Evolutionary conservation across 1,140 invertebrate genomes (phyloP).

Genomic region (Lanistes nyassanus): DNA sequence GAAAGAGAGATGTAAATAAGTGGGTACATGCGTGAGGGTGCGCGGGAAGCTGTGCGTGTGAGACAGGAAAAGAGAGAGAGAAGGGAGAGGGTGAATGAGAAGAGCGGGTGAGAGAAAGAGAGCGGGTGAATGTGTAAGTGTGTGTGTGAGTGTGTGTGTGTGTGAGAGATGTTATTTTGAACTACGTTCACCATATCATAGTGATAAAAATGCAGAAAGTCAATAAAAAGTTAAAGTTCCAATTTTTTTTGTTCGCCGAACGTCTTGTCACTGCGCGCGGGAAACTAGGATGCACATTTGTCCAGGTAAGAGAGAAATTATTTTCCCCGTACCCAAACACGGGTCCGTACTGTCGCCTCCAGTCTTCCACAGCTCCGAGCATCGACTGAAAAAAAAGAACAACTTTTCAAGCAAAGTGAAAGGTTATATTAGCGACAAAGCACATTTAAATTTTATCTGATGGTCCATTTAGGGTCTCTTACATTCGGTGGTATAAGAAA

Average conservation of each 20-base stretch:
- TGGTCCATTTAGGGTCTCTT: neutral
- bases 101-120: neutral
- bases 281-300: too few relatives aligned
- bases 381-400: neutral
- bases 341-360: too few relatives aligned
- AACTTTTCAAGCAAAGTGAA: neutral
- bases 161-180: neutral
- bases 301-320: too few relatives aligned
- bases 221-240: neutral
- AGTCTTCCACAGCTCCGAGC: neutral
- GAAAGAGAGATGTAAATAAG: neutral
- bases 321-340: too few relatives aligned
- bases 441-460: too few relatives aligned
- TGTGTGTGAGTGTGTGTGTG: slow-evolving; percentile 1
- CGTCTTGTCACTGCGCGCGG: neutral
- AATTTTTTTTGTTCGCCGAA: neutral
- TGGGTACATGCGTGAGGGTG: neutral
- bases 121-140: neutral
- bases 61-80: neutral
- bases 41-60: slow-evolving; percentile 1
- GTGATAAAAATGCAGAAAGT: too few relatives aligned
- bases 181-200: too few relatives aligned
- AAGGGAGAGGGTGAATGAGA: too few relatives aligned
- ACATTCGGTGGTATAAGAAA: neutral
- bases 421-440: too few relatives aligned